Base-by-base conservation (phyloP, 2,888 invertebrate species). In the Polietes domitor region DNA sequence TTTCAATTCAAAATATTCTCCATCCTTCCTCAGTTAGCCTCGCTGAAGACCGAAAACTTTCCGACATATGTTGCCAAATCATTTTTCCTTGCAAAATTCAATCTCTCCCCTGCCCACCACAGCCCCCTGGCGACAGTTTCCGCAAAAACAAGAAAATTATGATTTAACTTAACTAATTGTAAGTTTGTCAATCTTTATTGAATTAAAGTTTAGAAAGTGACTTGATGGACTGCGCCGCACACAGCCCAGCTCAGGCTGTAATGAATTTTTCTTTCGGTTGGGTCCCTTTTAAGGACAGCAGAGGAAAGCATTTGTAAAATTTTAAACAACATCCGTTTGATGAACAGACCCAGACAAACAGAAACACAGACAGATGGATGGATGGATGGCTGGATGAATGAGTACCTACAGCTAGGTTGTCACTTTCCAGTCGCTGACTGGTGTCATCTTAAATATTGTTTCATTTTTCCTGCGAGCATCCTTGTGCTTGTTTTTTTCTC, bases 121-220 rank as follows among this genome's bases (percentile, higher is more conserved):
- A 3, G 1, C 21, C 9, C 9, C 37, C 12, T 32, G 3, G 5
- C 37, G n/a, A n/a, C n/a, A n/a, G 15, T 12, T 32, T 47, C 47
- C n/a, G 4, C 24, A 12, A 26, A 19, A 58, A 58, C 58, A 58
- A 58, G 10, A 65, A n/a, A 41, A 21, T 65, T 65, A 65, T 65
- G 41, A 21, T 41, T 65, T 19, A 37, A 65, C 21, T 41, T 65
- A 41, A 65, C 65, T 65, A 65, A 65, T 65, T 65, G 65, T 65
- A 41, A 65, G 65, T 65, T 65, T 65, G 32, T 65, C 65, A 65
- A 65, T 65, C 41, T 65, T 41, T 65, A 65, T 65, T 65, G 32
- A 65, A 65, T 41, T 37, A 65, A 65, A 41, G 19, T 65, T 65
- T 65, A 17, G 37, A 37, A 17, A 65, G 32, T 12, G 41, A 9